These are phyloP conservation scores for Crocuta crocuta DNA, from an alignment of 2,113 vertebrate species.

Conservation along the genomic window DNA sequence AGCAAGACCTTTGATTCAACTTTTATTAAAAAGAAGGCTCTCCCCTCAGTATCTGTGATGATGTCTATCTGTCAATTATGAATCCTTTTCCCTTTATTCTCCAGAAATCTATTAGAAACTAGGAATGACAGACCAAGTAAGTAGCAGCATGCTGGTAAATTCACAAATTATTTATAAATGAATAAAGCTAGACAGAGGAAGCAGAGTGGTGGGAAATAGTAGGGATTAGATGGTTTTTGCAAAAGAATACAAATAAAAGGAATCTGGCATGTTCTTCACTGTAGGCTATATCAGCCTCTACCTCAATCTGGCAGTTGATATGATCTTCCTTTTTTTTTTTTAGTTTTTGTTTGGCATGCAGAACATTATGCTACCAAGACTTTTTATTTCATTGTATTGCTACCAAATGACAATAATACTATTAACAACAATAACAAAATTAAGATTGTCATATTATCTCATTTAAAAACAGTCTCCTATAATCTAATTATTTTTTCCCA, in stretches of 20 bases:
- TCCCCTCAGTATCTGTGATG: neutral
- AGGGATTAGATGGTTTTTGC: neutral
- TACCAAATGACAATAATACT: neutral
- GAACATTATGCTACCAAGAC: neutral
- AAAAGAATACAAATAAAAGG: neutral
- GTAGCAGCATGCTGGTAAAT: neutral
- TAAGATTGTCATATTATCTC: neutral
- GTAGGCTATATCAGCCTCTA: neutral
- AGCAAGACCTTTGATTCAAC: neutral
- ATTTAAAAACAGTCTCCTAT: neutral
- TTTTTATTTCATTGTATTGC: neutral
- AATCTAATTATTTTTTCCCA: neutral
- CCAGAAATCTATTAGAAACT: neutral
- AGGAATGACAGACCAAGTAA: neutral
- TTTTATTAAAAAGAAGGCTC: neutral
- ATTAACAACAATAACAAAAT: neutral
- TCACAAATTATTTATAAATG: neutral
- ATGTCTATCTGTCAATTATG: neutral
- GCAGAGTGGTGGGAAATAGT: neutral
- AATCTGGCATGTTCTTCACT: neutral
- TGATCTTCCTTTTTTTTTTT: neutral
- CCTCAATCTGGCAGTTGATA: neutral
- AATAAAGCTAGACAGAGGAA: neutral
- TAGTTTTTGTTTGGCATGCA: neutral
- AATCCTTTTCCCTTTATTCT: neutral